These are phyloP conservation scores for Peromyscus maniculatus DNA, from an alignment of 2,113 vertebrate genomes.

Conservation along the genomic window DNA sequence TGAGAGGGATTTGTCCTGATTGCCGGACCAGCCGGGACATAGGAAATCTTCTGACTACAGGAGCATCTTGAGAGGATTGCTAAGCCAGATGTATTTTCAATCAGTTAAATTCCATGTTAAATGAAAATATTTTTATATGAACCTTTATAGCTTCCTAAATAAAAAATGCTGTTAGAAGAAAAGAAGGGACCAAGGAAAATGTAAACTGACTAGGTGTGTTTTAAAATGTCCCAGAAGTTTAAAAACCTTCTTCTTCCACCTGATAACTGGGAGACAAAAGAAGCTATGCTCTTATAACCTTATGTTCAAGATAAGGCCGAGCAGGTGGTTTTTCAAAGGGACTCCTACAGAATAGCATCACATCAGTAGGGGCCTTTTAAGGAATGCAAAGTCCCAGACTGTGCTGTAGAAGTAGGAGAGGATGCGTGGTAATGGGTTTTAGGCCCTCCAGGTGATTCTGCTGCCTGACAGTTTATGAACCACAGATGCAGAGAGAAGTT, in stretches of 20 bases:
- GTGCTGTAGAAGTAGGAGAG: not conserved
- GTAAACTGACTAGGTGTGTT: not conserved
- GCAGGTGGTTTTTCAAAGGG: not conserved
- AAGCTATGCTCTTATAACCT: not conserved
- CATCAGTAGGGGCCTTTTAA: not conserved
- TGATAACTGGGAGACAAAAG: not conserved
- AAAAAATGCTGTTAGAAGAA: conserved; percentile 48
- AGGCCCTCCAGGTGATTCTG: not conserved
- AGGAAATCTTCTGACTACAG: too few relatives aligned
- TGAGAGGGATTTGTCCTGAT: too few relatives aligned
- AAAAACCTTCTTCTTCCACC: not conserved
- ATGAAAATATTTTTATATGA: conserved; percentile 58
- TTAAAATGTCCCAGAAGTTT: conserved; percentile 8
- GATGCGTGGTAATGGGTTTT: not conserved
- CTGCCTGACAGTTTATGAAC: not conserved
- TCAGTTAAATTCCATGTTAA: conserved; percentile 9
- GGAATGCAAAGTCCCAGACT: not conserved
- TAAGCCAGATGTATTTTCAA: conserved; percentile 41
- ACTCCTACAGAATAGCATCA: not conserved
- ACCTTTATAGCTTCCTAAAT: conserved; percentile 10
- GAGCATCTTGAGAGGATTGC: not conserved
- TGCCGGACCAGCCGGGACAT: too few relatives aligned
- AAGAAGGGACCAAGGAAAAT: conserved; percentile 51
- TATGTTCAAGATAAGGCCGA: not conserved
- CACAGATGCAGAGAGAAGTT: not conserved